Percentiles rank a stretch among this genome's conserved stretches.
phyloP scores from a whole-genome alignment of 2,113 vertebrate genomes.

The Macheiramphus alcinus region DNA sequence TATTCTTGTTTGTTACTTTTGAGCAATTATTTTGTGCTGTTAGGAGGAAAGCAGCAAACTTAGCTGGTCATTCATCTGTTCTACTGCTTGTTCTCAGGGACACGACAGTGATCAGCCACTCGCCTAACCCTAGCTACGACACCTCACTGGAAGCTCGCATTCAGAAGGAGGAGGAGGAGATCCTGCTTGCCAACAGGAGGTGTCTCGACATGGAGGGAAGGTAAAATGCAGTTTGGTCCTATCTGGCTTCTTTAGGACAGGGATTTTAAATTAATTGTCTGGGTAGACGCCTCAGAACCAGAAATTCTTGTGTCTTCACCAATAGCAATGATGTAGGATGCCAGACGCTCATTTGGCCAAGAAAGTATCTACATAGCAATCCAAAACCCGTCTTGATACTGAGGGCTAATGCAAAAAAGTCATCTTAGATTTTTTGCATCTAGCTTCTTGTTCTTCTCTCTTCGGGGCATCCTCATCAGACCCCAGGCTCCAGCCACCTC shows the following conservation, averaged over 20 bases:
- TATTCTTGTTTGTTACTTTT: neutral
- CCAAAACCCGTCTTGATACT: neutral
- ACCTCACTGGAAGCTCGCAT: slow-evolving; percentile 93
- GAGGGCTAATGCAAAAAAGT: neutral
- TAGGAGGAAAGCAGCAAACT: neutral
- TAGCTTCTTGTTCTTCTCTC: neutral
- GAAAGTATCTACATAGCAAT: neutral
- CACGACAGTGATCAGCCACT: slow-evolving; percentile 85
- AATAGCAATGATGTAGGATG: neutral
- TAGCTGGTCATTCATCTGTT: neutral
- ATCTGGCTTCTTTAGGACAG: neutral
- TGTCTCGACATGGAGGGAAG: slow-evolving; percentile 99
- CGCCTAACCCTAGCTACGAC: slow-evolving; percentile 92
- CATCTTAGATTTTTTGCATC: neutral
- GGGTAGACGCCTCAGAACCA: neutral
- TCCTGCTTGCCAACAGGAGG: slow-evolving; percentile 93
- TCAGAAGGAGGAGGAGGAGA: slow-evolving; percentile 98
- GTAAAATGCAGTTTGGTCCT: slow-evolving; percentile 60
- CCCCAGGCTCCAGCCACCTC: neutral
- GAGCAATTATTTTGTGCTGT: neutral
- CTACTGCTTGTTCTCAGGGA: slow-evolving; percentile 77
- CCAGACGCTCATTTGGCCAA: neutral
- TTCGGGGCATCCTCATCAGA: neutral
- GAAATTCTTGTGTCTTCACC: slow-evolving; percentile 8
- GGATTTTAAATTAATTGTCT: neutral